Evolutionary conservation across 2,888 invertebrate genomes (phyloP).

Genomic region (Clivina fossor): DNA sequence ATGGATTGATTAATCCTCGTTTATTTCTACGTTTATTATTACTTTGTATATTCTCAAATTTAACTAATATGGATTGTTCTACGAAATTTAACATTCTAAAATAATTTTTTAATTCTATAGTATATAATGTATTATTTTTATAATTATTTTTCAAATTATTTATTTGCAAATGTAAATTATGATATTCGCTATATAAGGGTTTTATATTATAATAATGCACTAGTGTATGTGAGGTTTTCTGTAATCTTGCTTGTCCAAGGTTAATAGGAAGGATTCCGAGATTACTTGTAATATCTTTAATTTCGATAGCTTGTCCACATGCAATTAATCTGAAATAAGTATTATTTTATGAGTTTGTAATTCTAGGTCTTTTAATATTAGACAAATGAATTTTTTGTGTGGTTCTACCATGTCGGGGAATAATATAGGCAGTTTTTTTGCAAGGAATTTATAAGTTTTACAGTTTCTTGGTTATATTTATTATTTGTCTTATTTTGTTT

Average conservation of each 20-base stretch:
- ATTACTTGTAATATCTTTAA: background rate
- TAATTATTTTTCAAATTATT: too few relatives aligned
- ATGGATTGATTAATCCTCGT: background rate
- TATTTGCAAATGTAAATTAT: too few relatives aligned
- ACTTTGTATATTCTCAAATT: background rate
- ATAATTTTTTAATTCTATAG: background rate
- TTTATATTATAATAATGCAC: background rate
- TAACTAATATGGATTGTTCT: background rate
- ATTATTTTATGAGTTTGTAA: background rate
- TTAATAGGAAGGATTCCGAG: too few relatives aligned
- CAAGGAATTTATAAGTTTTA: background rate
- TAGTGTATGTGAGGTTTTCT: background rate
- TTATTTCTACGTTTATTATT: background rate
- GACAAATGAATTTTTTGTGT: background rate
- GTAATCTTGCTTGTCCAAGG: background rate
- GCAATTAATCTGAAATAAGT: background rate
- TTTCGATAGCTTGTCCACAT: background rate
- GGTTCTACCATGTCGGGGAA: background rate
- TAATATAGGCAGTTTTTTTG: background rate
- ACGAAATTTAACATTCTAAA: background rate
- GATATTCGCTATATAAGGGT: background rate
- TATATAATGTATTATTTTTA: background rate
- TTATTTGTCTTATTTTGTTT: slow-evolving; percentile 4
- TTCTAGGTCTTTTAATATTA: background rate
- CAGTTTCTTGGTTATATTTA: background rate